Evolutionary conservation across 1,140 invertebrate genomes (phyloP).

Genomic region (Watersipora subatra): DNA sequence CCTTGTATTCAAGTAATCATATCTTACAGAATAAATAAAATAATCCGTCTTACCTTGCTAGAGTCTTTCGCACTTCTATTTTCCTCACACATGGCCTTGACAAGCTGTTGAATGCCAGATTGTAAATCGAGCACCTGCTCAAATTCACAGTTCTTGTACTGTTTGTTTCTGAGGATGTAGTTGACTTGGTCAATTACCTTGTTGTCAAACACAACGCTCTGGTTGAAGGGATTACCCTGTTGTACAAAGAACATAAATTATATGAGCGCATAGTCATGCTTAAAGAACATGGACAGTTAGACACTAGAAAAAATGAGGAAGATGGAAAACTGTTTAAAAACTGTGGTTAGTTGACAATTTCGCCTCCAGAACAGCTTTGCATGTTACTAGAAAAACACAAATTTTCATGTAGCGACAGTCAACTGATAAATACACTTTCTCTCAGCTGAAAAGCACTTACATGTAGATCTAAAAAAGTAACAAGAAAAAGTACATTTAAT

Average conservation of each 20-base stretch:
- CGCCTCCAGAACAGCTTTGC: not conserved
- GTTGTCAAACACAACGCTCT: slow-evolving; percentile 32
- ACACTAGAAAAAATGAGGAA: too few species aligned
- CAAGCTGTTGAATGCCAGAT: slow-evolving; percentile 26
- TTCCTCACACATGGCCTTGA: slow-evolving; percentile 32
- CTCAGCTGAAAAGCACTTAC: too few species aligned
- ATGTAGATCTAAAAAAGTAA: too few species aligned
- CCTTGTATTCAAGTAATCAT: too few species aligned
- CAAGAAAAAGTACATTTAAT: too few species aligned
- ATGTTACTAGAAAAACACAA: too few species aligned
- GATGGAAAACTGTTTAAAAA: not conserved
- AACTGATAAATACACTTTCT: too few species aligned
- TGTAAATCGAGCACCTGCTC: slow-evolving; percentile 37
- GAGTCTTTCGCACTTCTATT: slow-evolving; percentile 19
- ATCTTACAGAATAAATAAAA: too few species aligned
- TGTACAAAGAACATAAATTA: too few species aligned
- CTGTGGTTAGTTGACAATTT: not conserved
- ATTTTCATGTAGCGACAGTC: too few species aligned
- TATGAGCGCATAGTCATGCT: too few species aligned
- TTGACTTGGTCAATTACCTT: slow-evolving; percentile 38
- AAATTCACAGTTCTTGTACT: slow-evolving; percentile 26
- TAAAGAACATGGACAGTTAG: too few species aligned
- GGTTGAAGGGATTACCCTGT: slow-evolving; percentile 32
- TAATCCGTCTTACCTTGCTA: not conserved
- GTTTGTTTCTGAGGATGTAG: slow-evolving; percentile 29